Percentiles rank a stretch among this genome's conserved stretches.
Evolutionary conservation across 1,140 invertebrate species (phyloP).

Genomic region (Wasmannia auropunctata): DNA sequence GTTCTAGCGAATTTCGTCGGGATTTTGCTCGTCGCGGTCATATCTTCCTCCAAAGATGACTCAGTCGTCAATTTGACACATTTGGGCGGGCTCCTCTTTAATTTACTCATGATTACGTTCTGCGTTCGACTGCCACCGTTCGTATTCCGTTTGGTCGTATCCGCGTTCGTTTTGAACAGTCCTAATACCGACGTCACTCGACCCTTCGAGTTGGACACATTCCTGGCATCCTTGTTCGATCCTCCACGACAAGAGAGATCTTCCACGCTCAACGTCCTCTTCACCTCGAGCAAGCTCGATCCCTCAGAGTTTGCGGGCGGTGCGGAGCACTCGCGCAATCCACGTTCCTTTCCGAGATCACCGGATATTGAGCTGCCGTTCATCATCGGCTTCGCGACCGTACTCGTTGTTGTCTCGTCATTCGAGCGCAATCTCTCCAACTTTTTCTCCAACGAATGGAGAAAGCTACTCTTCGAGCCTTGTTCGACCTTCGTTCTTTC

Average conservation of each 20-base stretch:
- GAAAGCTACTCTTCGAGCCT: conserved; percentile 77
- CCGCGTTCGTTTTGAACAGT: conserved; percentile 89
- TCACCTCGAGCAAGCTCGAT: conserved; percentile 82
- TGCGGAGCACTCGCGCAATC: conserved; percentile 88
- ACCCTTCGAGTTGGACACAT: conserved; percentile 83
- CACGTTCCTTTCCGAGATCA: conserved; percentile 62
- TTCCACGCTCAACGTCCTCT: conserved; percentile 87
- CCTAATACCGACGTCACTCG: conserved; percentile 89
- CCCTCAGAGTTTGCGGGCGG: conserved; percentile 79
- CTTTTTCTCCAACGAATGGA: conserved; percentile 84
- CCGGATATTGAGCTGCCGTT: conserved; percentile 76
- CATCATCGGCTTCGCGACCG: not conserved
- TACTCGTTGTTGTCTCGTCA: conserved; percentile 67
- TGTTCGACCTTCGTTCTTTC: conserved; percentile 56
- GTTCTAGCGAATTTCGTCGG: conserved; percentile 78
- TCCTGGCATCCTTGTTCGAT: conserved; percentile 70
- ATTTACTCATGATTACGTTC: conserved; percentile 74
- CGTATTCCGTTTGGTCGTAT: conserved; percentile 73
- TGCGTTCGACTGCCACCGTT: conserved; percentile 57
- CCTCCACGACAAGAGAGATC: conserved; percentile 86
- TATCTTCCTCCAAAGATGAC: conserved; percentile 65
- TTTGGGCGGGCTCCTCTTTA: conserved; percentile 79
- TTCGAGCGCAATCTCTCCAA: conserved; percentile 82
- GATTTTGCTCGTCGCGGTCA: conserved; percentile 76
- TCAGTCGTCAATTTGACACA: conserved; percentile 61